phyloP scores from a whole-genome alignment of 2,113 vertebrate species.

The Marmota monax region DNA sequence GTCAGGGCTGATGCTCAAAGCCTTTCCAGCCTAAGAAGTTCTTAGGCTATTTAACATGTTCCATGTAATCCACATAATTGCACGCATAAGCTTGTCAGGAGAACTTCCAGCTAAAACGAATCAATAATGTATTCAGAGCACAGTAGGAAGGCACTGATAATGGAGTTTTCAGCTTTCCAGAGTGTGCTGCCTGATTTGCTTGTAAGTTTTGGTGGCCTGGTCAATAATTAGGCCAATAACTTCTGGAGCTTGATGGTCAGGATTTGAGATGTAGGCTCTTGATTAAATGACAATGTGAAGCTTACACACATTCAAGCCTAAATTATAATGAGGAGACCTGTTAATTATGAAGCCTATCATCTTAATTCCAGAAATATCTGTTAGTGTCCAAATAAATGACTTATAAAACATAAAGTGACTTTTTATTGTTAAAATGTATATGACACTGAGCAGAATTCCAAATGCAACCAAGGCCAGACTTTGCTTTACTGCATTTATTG shows the following conservation, averaged over 20 bases:
- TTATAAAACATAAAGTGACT: neutral
- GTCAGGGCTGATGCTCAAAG: neutral
- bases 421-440: neutral
- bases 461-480: neutral
- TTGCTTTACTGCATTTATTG: neutral
- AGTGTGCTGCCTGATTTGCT: constrained; percentile 30
- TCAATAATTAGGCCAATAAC: constrained; percentile 49
- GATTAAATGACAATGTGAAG: neutral
- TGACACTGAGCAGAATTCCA: neutral
- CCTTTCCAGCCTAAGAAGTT: constrained; percentile 58
- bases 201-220: constrained; percentile 42
- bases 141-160: constrained; percentile 32
- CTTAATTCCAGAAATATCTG: constrained; percentile 51
- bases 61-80: constrained; percentile 82
- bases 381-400: neutral
- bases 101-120: constrained; percentile 69
- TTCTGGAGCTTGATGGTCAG: neutral
- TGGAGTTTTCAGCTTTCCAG: neutral
- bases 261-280: neutral
- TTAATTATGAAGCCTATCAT: neutral
- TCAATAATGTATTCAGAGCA: constrained; percentile 56
- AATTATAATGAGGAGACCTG: neutral
- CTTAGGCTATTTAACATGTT: constrained; percentile 77
- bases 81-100: constrained; percentile 77
- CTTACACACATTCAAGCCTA: neutral